Percentiles rank a stretch among this genome's conserved stretches.
Conservation (phyloP, 2,797 vertebrate genomes). For the Taeniopygia guttata region DNA sequence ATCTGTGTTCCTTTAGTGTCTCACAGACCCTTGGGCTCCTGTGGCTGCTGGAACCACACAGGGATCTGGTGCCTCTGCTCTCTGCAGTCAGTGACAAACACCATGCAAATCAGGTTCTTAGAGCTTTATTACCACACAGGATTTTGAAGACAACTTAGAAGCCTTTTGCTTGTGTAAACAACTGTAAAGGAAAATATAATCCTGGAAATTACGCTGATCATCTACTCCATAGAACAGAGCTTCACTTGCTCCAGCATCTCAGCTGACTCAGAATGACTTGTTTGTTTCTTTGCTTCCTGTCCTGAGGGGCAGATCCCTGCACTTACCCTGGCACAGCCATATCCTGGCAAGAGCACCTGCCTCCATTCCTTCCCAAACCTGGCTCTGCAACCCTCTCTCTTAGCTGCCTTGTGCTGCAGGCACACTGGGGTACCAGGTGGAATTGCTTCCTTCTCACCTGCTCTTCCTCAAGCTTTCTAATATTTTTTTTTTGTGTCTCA, state of each 20-base stretch:
- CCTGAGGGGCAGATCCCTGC: background rate
- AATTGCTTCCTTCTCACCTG: background rate
- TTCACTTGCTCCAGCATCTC: background rate
- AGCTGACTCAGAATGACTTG: background rate
- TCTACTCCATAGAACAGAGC: background rate
- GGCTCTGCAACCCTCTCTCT: background rate
- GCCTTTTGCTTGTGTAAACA: background rate
- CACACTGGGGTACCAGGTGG: background rate
- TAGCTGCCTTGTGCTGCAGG: background rate
- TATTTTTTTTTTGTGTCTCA: background rate
- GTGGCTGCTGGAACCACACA: background rate
- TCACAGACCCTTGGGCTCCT: rapidly evolving
- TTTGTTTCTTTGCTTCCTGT: background rate
- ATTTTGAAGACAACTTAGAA: background rate
- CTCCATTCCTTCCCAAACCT: background rate
- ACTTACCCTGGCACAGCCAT: background rate
- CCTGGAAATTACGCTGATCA: no score
- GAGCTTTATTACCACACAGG: background rate
- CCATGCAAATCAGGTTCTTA: background rate
- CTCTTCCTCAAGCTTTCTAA: background rate
- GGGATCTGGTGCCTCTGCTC: background rate
- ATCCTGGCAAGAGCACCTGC: rapidly evolving
- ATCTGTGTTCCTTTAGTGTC: background rate
- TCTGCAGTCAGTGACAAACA: background rate
- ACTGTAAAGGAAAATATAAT: background rate